A percentile compares a stretch with the other conserved stretches of the same genome.
phyloP scores from a whole-genome alignment of 2,888 invertebrate genomes.

The Drosophila planitibia region DNA sequence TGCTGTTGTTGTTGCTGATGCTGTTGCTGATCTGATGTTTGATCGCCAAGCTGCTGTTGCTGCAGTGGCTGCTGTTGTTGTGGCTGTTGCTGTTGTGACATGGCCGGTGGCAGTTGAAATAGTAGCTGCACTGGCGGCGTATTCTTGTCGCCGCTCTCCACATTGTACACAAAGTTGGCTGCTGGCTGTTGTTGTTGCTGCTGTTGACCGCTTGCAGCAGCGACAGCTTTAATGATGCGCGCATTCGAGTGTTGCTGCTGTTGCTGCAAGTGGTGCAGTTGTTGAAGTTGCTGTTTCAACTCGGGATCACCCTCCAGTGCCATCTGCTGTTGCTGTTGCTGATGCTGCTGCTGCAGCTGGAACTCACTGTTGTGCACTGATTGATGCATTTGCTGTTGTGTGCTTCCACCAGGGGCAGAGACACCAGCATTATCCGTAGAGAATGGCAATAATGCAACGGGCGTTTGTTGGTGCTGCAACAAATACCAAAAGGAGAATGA shows the following conservation, averaged over 20 bases:
- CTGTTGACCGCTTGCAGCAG: conserved; percentile 77
- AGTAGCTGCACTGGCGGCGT: conserved; percentile 84
- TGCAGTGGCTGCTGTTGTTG: conserved; percentile 70
- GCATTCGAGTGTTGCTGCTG: conserved; percentile 82
- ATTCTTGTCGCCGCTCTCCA: conserved; percentile 84
- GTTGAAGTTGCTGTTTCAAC: conserved; percentile 79
- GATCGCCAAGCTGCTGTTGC: conserved; percentile 59
- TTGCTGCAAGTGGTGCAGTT: conserved; percentile 70
- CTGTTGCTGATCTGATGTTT: conserved; percentile 57
- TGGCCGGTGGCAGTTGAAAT: conserved; percentile 84
- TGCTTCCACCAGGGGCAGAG: conserved; percentile 54
- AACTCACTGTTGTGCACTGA: conserved; percentile 81
- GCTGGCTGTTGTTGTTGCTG: conserved; percentile 80
- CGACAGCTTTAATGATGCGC: conserved; percentile 81
- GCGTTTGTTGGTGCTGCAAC: conserved; percentile 83
- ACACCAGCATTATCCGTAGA: conserved; percentile 74
- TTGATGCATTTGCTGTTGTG: conserved; percentile 63
- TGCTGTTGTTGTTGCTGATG: conserved; percentile 62
- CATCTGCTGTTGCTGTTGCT: conserved; percentile 78
- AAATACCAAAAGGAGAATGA: neutral
- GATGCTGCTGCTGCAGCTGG: conserved; percentile 73
- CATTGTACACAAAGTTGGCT: conserved; percentile 85
- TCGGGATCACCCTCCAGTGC: conserved; percentile 79
- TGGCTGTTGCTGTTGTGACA: conserved; percentile 64
- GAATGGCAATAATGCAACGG: conserved; percentile 83